Base-by-base conservation (phyloP, 2,113 vertebrate species). In the Sapajus apella region DNA sequence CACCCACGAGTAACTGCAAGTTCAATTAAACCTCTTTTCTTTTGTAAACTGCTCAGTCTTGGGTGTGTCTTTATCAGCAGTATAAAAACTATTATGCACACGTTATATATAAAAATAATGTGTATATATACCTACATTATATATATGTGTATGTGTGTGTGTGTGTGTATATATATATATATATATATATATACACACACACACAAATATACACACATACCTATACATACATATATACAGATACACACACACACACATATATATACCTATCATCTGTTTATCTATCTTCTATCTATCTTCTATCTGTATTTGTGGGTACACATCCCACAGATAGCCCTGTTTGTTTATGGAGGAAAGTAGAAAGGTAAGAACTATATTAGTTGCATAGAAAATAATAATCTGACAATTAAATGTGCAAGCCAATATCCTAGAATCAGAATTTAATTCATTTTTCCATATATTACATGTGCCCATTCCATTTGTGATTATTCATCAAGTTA, bases 131-230 rank as follows among this genome's bases (percentile, higher is more conserved):
- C 27, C 61, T 30, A 64, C 61, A 32, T 64, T 32, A 30, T 64
- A 64, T 64, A 64, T 30, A 4, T n/a, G 1, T 25, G 14, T 12
- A 5, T 47, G 9, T 47, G 9, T 47, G 43, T 45, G 37, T 40
- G 37, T 40, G 37, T 40, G 37, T 40, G 37, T 30, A 30, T 61
- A 23, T 13, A 30, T 0, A 7, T n/a, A 1, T 23, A 7, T 11
- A 5, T 43, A 75, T 3, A 47, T 1, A 56, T 0, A 21, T 1
- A 56, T 3, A 21, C 32, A 75, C 2, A 47, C 8, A 56, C 0
- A 21, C 20, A 56, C 55, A 56, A 20, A 23, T 13, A 30, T 0
- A 64, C 58, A 64, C 61, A 14, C 11, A 64, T 6, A 64, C 25
- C 5, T 30, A 64, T 30, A 64, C 12, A 64, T 64, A 64, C 25